Evolutionary conservation across 2,113 vertebrate species (phyloP).

Genomic region (Perca schrenkii): DNA sequence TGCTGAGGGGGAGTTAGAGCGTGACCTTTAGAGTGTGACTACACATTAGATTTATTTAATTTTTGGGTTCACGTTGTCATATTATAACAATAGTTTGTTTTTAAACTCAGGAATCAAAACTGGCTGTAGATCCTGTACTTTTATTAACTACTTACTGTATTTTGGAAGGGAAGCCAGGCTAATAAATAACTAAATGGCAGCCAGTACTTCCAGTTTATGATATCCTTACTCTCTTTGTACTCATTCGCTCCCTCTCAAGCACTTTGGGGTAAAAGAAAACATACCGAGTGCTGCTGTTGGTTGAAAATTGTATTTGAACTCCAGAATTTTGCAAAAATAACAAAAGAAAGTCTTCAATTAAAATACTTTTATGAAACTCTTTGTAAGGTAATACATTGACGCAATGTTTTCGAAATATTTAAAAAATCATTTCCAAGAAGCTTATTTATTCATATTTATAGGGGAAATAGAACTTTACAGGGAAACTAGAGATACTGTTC

Average conservation of each 20-base stretch:
- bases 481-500: neutral
- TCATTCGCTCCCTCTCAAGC: neutral
- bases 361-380: neutral
- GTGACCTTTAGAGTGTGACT: neutral
- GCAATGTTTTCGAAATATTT: neutral
- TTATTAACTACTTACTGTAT: neutral
- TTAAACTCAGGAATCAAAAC: neutral
- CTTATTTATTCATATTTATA: neutral
- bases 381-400: neutral
- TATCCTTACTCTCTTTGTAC: neutral
- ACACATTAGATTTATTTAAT: neutral
- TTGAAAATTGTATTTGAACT: neutral
- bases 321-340: neutral
- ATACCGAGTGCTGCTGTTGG: neutral
- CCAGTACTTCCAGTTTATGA: neutral
- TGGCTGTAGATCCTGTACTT: neutral
- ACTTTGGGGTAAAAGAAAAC: neutral
- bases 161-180: neutral
- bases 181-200: neutral
- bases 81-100: neutral
- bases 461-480: neutral
- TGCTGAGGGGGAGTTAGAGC: constrained; percentile 34
- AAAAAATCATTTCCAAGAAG: neutral
- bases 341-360: neutral
- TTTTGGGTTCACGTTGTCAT: constrained; percentile 5